Evolutionary conservation across 2,888 invertebrate genomes (phyloP).

Genomic region (Phengaris alcon): DNA sequence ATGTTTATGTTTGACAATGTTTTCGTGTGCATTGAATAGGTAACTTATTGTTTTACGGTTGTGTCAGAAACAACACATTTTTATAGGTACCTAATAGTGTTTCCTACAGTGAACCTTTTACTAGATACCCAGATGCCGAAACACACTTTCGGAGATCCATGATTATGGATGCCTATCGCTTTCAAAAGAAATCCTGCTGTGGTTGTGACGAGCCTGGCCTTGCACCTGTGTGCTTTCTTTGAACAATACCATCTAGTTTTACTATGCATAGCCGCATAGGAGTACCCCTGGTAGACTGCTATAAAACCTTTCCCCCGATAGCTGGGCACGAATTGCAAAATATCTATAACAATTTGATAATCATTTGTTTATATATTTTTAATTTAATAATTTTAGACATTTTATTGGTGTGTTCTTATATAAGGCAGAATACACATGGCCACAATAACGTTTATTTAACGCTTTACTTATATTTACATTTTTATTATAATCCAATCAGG

Average conservation of each 20-base stretch:
- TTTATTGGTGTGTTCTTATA: no score
- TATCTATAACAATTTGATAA: constrained; percentile 31
- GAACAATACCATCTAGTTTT: constrained; percentile 46
- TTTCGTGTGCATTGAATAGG: no score
- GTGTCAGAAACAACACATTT: no score
- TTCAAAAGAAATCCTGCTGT: constrained; percentile 31
- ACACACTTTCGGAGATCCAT: constrained; percentile 43
- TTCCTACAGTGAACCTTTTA: not conserved
- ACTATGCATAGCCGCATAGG: constrained; percentile 40
- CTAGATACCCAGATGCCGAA: constrained; percentile 39
- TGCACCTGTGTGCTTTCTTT: constrained; percentile 38
- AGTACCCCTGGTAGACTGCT: constrained; percentile 39
- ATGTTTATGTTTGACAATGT: no score
- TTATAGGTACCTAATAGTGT: no score
- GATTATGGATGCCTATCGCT: constrained; percentile 40
- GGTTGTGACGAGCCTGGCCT: constrained; percentile 34
- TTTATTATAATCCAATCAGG: no score
- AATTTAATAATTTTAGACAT: not conserved
- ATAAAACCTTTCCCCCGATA: constrained; percentile 38
- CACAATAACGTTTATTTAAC: no score
- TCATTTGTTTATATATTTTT: not conserved
- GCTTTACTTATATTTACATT: no score
- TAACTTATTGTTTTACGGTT: no score
- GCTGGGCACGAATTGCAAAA: constrained; percentile 38
- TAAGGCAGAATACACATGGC: no score